Evolutionary conservation across 30 jellyfish, hydroid and myxozoan genomes (phyloP).

Genomic region (Chrysaora quinquecirrha): DNA sequence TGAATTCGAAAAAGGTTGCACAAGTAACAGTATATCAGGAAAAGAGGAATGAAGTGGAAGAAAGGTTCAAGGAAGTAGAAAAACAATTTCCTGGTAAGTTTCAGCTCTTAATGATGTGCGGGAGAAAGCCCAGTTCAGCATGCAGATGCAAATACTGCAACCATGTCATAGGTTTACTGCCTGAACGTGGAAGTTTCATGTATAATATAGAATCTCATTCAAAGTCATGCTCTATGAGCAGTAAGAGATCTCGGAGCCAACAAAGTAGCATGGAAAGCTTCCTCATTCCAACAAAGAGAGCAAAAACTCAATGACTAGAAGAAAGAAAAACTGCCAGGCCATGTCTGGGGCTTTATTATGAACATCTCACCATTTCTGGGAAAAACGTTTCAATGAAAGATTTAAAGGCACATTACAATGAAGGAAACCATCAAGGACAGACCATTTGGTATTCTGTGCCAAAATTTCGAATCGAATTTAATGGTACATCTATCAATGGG

Average conservation of each 20-base stretch:
- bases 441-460: constrained; percentile 7
- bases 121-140: not conserved
- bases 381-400: not conserved
- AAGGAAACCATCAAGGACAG: not conserved
- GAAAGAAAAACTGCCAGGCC: not conserved
- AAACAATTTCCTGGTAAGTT: not conserved
- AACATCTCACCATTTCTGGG: not conserved
- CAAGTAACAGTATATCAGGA: not conserved
- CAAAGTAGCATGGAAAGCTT: constrained; percentile 13
- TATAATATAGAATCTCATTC: not conserved
- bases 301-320: constrained; percentile 3
- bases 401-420: not conserved
- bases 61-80: not conserved
- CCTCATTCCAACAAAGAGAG: not conserved
- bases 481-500: not conserved
- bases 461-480: not conserved
- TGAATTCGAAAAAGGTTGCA: not conserved
- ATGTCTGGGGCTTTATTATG: not conserved
- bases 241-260: not conserved
- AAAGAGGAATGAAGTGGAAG: not conserved
- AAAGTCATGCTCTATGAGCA: not conserved
- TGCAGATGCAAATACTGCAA: constrained; percentile 2
- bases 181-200: constrained; percentile 1
- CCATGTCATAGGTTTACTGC: not conserved
- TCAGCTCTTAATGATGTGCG: not conserved